Percentiles rank a stretch among this genome's conserved stretches.
phyloP scores from a whole-genome alignment of 2,888 invertebrate species.

The Eutolmus rufibarbis region DNA sequence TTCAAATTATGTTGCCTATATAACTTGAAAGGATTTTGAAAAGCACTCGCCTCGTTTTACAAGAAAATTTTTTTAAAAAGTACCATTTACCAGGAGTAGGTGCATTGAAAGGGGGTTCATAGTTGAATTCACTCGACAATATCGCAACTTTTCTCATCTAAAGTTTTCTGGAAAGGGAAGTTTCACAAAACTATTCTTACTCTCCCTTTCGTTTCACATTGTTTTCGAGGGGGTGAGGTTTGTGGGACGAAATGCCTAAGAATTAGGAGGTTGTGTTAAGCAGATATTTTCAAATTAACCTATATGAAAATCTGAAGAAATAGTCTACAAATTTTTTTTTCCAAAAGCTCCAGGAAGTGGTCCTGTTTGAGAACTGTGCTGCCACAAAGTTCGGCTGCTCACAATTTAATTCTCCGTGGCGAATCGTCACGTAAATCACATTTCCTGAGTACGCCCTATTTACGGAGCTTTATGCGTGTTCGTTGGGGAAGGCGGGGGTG shows the following conservation, averaged over 20 bases:
- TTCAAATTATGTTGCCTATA: background rate
- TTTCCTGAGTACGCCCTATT: background rate
- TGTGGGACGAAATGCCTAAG: background rate
- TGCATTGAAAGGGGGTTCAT: background rate
- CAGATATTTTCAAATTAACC: background rate
- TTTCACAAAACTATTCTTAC: background rate
- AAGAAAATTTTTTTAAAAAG: background rate
- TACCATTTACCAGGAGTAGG: background rate
- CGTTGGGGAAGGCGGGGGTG: background rate
- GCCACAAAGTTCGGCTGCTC: background rate
- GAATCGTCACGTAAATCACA: background rate
- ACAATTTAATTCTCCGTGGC: background rate
- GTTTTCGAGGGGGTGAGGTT: background rate
- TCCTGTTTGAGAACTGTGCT: background rate
- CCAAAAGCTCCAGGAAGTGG: background rate
- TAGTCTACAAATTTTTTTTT: background rate
- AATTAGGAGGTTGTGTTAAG: background rate
- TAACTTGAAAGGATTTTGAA: background rate
- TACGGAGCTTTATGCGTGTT: background rate
- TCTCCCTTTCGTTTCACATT: background rate
- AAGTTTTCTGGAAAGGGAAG: background rate
- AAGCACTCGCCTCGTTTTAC: background rate
- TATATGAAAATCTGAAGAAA: background rate
- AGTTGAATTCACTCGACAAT: background rate
- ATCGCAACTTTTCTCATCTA: background rate